A percentile compares a stretch with the other conserved stretches of the same genome.
phyloP scores from a whole-genome alignment of 1,140 invertebrate species.

The Panulirus ornatus region DNA sequence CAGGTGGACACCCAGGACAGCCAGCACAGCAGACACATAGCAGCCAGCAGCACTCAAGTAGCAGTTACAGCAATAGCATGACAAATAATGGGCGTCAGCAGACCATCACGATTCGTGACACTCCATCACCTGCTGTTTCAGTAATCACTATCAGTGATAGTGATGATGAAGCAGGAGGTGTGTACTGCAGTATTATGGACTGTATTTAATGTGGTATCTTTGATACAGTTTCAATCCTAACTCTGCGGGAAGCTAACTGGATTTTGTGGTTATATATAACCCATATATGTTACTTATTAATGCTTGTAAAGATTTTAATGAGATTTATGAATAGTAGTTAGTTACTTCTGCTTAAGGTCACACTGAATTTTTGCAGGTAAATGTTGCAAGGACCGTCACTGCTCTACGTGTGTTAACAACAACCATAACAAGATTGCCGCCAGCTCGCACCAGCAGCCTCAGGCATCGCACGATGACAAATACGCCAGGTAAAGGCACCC shows the following conservation, averaged over 20 bases:
- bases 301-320: no score
- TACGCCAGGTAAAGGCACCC: constrained; percentile 70
- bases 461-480: constrained; percentile 77
- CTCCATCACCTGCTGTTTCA: constrained; percentile 95
- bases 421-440: constrained; percentile 49
- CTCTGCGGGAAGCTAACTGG: no score
- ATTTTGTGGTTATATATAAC: no score
- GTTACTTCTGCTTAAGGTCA: no score
- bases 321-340: no score
- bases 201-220: neutral
- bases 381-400: constrained; percentile 69
- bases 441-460: constrained; percentile 65
- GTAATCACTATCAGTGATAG: constrained; percentile 98
- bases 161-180: constrained; percentile 87
- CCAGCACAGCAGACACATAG: constrained; percentile 52
- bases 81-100: constrained; percentile 61
- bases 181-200: neutral
- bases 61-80: constrained; percentile 54
- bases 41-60: constrained; percentile 59
- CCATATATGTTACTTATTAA: no score
- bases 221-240: no score
- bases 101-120: constrained; percentile 93
- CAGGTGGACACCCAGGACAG: constrained; percentile 54
- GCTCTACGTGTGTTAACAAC: constrained; percentile 68
- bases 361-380: constrained; percentile 32